These are phyloP conservation scores for Panurus biarmicus DNA, from an alignment of 2,113 vertebrate genomes.

Conservation along the genomic window DNA sequence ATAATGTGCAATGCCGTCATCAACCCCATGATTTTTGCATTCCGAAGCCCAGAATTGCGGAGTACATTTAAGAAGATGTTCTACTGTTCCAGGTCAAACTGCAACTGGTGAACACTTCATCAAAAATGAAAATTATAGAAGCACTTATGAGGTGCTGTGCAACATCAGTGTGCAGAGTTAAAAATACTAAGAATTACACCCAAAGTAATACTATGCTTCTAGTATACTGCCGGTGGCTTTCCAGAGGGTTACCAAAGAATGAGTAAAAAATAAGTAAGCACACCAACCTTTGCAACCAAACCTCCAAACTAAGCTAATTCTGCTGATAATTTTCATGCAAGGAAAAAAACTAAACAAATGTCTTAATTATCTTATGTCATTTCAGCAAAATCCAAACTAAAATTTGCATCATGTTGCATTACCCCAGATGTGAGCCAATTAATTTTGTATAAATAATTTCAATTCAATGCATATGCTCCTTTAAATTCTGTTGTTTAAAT, in stretches of 20 bases:
- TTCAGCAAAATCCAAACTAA: neutral
- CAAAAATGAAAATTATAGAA: neutral
- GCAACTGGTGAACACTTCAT: neutral
- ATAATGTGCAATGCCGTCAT: conserved; percentile 89
- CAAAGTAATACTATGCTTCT: neutral
- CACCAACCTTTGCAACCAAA: neutral
- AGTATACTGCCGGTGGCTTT: neutral
- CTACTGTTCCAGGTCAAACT: conserved; percentile 53
- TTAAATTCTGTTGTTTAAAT: neutral
- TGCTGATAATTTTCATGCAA: neutral
- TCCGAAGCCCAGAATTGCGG: conserved; percentile 83
- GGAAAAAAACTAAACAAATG: neutral
- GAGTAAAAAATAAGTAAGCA: neutral
- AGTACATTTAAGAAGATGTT: conserved; percentile 86
- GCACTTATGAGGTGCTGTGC: neutral
- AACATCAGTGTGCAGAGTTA: neutral
- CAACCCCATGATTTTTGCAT: conserved; percentile 93
- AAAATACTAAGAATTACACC: neutral
- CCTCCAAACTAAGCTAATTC: neutral
- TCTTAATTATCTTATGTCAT: neutral
- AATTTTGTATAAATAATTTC: neutral
- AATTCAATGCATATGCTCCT: neutral
- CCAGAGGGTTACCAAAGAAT: neutral
- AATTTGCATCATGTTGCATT: neutral
- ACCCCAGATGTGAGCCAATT: neutral